These are phyloP conservation scores for Rhabdomys dilectus DNA, from an alignment of 2,113 vertebrate genomes.

Conservation along the genomic window DNA sequence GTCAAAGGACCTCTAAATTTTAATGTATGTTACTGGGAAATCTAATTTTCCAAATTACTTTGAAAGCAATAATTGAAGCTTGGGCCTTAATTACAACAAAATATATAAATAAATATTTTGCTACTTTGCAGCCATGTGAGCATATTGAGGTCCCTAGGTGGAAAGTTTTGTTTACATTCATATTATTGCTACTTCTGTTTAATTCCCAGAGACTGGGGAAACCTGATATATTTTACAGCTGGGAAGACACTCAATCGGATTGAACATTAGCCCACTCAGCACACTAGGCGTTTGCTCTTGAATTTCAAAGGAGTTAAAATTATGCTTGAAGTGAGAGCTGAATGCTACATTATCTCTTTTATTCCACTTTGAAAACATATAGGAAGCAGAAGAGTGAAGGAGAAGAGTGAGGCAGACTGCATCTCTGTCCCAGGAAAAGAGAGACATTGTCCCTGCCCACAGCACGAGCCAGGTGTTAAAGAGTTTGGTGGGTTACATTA, in stretches of 20 bases:
- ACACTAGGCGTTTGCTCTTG: neutral
- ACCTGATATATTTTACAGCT: slow-evolving; percentile 48
- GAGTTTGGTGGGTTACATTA: neutral
- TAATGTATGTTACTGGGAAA: neutral
- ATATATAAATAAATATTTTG: slow-evolving; percentile 47
- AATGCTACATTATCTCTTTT: neutral
- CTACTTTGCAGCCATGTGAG: neutral
- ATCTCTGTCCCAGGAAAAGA: neutral
- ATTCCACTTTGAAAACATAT: slow-evolving; percentile 58
- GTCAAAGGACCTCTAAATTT: neutral
- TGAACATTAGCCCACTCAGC: slow-evolving; percentile 51
- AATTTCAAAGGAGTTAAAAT: slow-evolving; percentile 50
- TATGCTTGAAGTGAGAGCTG: slow-evolving; percentile 18
- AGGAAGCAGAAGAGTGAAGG: neutral
- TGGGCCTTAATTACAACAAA: slow-evolving; percentile 26
- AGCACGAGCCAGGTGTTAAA: neutral
- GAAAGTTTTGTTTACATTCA: slow-evolving; percentile 42
- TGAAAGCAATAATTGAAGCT: neutral
- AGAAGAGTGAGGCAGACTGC: neutral
- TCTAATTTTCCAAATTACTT: slow-evolving; percentile 43
- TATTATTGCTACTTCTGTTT: slow-evolving; percentile 37
- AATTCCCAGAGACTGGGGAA: slow-evolving; percentile 31
- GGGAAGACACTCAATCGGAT: slow-evolving; percentile 45
- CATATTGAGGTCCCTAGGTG: neutral
- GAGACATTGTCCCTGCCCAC: neutral